A percentile compares a stretch with the other conserved stretches of the same genome.
Evolutionary conservation across 2,113 vertebrate species (phyloP).

Genomic region (Hucho hucho): DNA sequence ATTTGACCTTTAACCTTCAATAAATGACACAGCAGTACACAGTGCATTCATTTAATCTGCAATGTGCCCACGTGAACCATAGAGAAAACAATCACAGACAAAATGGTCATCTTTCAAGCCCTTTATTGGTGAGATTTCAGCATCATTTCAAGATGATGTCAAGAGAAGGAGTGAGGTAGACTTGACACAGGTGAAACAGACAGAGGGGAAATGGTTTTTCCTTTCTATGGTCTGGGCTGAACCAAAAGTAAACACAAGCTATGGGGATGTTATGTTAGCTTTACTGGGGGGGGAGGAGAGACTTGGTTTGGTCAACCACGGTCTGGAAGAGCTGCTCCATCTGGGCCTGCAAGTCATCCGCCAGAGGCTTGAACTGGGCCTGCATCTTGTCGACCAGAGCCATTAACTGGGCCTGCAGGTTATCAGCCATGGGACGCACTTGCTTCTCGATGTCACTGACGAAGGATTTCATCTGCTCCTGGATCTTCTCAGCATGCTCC

Average conservation of each 20-base stretch:
- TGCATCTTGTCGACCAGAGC: constrained; percentile 39
- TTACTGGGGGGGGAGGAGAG: constrained; percentile 35
- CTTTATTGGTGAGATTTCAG: constrained; percentile 42
- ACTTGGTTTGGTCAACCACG: constrained; percentile 50
- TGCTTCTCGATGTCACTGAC: constrained; percentile 55
- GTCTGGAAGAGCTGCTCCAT: constrained; percentile 53
- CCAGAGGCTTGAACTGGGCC: constrained; percentile 47
- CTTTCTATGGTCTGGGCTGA: not conserved
- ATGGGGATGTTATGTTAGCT: not conserved
- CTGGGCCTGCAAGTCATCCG: constrained; percentile 37
- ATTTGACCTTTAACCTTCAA: constrained; percentile 16
- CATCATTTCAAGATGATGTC: constrained; percentile 10
- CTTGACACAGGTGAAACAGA: constrained; percentile 2
- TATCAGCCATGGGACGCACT: constrained; percentile 51
- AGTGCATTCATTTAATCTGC: not conserved
- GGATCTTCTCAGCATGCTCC: constrained; percentile 50
- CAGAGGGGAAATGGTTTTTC: not conserved
- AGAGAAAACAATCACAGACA: not conserved
- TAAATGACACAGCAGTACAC: constrained; percentile 5
- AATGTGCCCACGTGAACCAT: constrained; percentile 2
- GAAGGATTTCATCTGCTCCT: constrained; percentile 59
- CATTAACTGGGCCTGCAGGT: constrained; percentile 44
- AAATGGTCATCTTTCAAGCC: constrained; percentile 5
- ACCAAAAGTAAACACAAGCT: not conserved
- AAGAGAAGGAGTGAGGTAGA: constrained; percentile 1